Base-by-base conservation (phyloP, 1,140 invertebrate species). In the Agraylea sexmaculata region DNA sequence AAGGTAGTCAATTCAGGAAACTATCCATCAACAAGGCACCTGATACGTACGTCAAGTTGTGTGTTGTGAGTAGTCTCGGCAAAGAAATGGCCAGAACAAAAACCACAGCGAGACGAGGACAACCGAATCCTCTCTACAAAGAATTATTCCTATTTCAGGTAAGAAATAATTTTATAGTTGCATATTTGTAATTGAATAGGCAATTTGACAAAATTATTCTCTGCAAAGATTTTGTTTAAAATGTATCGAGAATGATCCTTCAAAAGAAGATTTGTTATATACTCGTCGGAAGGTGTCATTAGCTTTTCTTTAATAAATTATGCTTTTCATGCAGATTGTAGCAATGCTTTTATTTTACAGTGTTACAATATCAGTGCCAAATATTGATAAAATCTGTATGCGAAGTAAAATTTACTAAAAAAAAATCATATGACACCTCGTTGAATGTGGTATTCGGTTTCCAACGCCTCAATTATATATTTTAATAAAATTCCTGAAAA, bases 101-200 rank as follows among this genome's bases (percentile, higher is more conserved):
- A 64, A 93, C 90, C 4, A 87, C 86, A 15, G 76, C 91, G 1
- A 70, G 86, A 47, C 71, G 90, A 21, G 87, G 87, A 12, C 90
- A 93, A 61, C 90, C 90, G 16, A 93, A 94, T 71, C 90, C 90
- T 27, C 73, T 93, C 6, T 95, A 91, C 57, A 93, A 94, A 59
- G 90, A 95, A 66, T 88, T 89, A 1, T 95, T 95, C 62, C 82
- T 93, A 61, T 95, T 94, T 69, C 90, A 93, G 71, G 85, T 86
- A 65, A 60, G 56, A 51, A 12, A 40, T 23, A 4, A 11, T 23
- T 13, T 15, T 5, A 37, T 37, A n/a, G n/a, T n/a, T n/a, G n/a
- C n/a, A n/a, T n/a, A n/a, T n/a, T n/a, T n/a, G n/a, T n/a, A n/a
- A n/a, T n/a, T n/a, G n/a, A 12, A 25, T 25, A 25, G 23, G 7